Percentiles rank a stretch among this genome's conserved stretches.
These are phyloP conservation scores for Drosophila multiciliata DNA, from an alignment of 2,888 invertebrate genomes.

Conservation along the genomic window DNA sequence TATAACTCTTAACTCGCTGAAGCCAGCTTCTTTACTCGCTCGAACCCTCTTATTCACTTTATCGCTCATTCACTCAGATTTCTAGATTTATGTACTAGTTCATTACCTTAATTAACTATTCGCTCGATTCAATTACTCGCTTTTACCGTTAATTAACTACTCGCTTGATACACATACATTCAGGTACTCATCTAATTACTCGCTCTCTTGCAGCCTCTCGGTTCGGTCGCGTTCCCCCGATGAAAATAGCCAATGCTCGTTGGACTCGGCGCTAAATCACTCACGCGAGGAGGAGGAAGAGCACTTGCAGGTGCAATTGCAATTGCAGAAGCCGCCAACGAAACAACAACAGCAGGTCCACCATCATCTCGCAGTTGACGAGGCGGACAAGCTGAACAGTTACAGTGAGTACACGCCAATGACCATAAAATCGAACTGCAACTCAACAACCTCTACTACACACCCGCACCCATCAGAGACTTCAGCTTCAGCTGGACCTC, in stretches of 20 bases:
- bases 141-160: not conserved
- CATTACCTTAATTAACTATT: not conserved
- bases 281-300: conserved; percentile 94
- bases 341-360: conserved; percentile 54
- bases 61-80: not conserved
- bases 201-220: conserved; percentile 86
- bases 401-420: conserved; percentile 78
- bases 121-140: not conserved
- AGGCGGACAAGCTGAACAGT: conserved; percentile 77
- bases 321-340: conserved; percentile 43
- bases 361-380: conserved; percentile 70
- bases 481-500: not conserved
- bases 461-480: conserved; percentile 36
- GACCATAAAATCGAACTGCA: conserved; percentile 11
- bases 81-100: not conserved
- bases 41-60: not conserved
- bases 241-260: conserved; percentile 90
- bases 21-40: not conserved
- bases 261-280: conserved; percentile 94
- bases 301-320: conserved; percentile 28
- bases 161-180: not conserved
- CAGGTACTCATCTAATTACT: not conserved
- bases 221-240: conserved; percentile 91
- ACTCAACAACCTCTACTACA: conserved; percentile 26
- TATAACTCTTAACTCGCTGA: not conserved